phyloP scores from a whole-genome alignment of 2,797 vertebrate species.

The Decapterus maruadsi region DNA sequence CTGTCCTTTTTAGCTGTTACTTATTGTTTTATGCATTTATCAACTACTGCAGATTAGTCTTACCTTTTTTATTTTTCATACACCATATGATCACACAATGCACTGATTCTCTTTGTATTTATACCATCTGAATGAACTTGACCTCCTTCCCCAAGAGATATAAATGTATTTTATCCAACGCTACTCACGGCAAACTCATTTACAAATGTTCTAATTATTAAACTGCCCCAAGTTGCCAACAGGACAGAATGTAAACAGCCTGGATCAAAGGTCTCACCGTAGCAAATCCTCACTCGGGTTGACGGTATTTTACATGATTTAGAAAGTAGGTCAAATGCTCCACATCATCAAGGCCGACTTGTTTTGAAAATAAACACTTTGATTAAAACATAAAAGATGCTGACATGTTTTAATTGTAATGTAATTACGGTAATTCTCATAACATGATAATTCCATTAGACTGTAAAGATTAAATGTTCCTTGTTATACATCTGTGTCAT shows the following conservation, averaged over 20 bases:
- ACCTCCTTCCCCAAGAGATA: slow-evolving; percentile 30
- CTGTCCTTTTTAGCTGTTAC: slow-evolving; percentile 23
- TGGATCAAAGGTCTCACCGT: slow-evolving; percentile 57
- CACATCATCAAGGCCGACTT: slow-evolving; percentile 10
- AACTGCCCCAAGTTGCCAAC: slow-evolving; percentile 25
- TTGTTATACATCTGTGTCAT: slow-evolving; percentile 60
- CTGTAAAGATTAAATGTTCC: slow-evolving; percentile 77
- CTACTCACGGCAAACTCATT: slow-evolving; percentile 20
- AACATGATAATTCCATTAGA: slow-evolving; percentile 59
- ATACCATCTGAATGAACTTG: slow-evolving; percentile 74
- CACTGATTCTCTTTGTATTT: slow-evolving; percentile 85
- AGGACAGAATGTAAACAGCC: slow-evolving; percentile 48
- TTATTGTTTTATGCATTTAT: slow-evolving; percentile 50
- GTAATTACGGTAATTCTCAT: slow-evolving; percentile 83
- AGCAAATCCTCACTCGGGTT: slow-evolving; percentile 14
- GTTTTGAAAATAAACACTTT: slow-evolving; percentile 39
- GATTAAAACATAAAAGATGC: slow-evolving; percentile 31
- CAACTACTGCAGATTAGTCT: slow-evolving; percentile 33
- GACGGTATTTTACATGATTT: slow-evolving; percentile 28
- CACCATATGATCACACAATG: slow-evolving; percentile 68
- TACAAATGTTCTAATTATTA: slow-evolving; percentile 44
- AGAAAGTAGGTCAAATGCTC: slow-evolving; percentile 52
- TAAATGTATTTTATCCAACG: slow-evolving; percentile 40
- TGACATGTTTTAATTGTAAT: slow-evolving; percentile 52
- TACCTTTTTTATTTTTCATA: slow-evolving; percentile 27